Percentiles rank a stretch among this genome's conserved stretches.
These are phyloP conservation scores for Syngnathus scovelli DNA, from an alignment of 2,113 vertebrate genomes.

Conservation along the genomic window DNA sequence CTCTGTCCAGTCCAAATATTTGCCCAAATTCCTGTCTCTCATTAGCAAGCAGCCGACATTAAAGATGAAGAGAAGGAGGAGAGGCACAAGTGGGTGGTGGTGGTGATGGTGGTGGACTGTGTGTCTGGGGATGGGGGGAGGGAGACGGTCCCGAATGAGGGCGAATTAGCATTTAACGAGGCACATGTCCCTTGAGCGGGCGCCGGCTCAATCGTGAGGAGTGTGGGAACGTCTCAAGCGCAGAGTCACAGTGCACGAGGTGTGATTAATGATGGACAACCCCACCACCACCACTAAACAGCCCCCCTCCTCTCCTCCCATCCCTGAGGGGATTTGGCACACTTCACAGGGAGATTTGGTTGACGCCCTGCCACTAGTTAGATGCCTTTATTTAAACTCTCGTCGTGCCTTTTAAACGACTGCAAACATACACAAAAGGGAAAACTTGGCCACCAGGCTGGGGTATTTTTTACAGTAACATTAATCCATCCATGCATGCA, in stretches of 20 bases:
- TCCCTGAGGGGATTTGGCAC: constrained; percentile 53
- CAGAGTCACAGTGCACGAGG: constrained; percentile 63
- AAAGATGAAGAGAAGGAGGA: not conserved
- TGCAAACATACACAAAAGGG: not conserved
- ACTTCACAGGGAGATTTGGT: constrained; percentile 34
- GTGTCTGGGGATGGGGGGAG: not conserved
- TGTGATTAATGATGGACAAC: constrained; percentile 45
- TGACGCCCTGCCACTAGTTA: not conserved
- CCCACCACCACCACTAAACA: constrained; percentile 8
- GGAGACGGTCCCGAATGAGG: constrained; percentile 25
- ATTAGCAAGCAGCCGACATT: not conserved
- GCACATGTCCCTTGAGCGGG: constrained; percentile 65
- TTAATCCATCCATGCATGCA: too few relatives aligned
- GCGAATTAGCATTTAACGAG: constrained; percentile 69
- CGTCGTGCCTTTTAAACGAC: not conserved
- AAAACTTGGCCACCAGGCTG: not conserved
- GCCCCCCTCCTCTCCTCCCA: constrained; percentile 26
- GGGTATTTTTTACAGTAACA: too few relatives aligned
- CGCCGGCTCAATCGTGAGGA: constrained; percentile 55
- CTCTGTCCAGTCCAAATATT: constrained; percentile 33
- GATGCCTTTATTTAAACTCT: not conserved
- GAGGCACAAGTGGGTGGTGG: not conserved
- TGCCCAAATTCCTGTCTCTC: constrained; percentile 30
- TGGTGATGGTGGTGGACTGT: too few relatives aligned
- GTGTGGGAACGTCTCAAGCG: constrained; percentile 71